Base-by-base conservation (phyloP, 2,797 vertebrate genomes). In the Monodelphis domestica region DNA sequence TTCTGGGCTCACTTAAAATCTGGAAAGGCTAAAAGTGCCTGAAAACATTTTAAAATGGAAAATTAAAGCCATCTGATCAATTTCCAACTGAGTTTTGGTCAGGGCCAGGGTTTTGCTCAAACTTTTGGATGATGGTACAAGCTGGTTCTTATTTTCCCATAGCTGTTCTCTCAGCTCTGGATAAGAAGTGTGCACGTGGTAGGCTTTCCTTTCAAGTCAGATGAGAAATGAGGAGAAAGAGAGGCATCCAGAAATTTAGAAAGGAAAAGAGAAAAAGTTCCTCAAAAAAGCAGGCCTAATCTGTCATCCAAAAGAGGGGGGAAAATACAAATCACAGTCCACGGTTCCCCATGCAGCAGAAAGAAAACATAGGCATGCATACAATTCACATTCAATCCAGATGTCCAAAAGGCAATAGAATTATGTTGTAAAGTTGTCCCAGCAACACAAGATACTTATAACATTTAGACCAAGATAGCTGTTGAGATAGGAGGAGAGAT, bases 91-190 rank as follows among this genome's bases (percentile, higher is more conserved):
- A 97, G 97, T 93, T 92, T 90, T 0, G 4, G 93, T 95, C 95
- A 95, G 96, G 90, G 78, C 89, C 93, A 84, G 54, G 87, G 90
- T 94, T 96, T 88, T 92, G 93, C 96, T 96, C 91, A 91, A 84
- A 38, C 84, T 84, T 90, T 91, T 91, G 94, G 92, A 91, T 90
- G 50, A 29, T 0, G 54, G 89, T 21, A 53, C 55, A 89, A 0
- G 95, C 96, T 96, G 97, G 90, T 90, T 95, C 93, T 92, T 96
- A 88, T 93, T 97, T 97, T 97, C 96, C 95, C 97, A 97, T 95
- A 90, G 95, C 94, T 94, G 90, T 95, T 84, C 78, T 96, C 95
- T 84, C 89, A 97, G 89, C n/a, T 87, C 94, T 97, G 97, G 97
- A 94, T 57, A 50, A 89, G 10, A 94, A 94, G 53, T 15, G 5